phyloP scores from a whole-genome alignment of 2,888 invertebrate species.

The Apantesis nais region DNA sequence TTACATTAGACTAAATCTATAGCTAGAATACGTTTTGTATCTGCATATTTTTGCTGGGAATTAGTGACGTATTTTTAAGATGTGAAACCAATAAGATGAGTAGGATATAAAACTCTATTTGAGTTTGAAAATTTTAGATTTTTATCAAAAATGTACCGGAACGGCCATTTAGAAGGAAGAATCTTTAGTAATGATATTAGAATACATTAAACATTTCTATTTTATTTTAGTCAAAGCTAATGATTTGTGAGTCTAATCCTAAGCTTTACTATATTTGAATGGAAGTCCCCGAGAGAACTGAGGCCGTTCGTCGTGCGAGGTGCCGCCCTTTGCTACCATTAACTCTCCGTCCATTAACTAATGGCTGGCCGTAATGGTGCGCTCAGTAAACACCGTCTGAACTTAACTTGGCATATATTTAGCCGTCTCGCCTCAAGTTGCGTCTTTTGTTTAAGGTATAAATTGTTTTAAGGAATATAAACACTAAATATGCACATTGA shows the following conservation, averaged over 20 bases:
- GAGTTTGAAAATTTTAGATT: background rate
- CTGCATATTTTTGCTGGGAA: background rate
- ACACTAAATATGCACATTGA: constrained; percentile 17
- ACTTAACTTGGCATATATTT: constrained; percentile 57
- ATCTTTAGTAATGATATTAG: background rate
- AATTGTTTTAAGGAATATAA: constrained; percentile 16
- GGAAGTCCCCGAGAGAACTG: constrained; percentile 29
- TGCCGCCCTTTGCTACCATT: constrained; percentile 60
- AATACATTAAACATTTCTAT: background rate
- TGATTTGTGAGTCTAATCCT: constrained; percentile 38
- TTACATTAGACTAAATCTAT: background rate
- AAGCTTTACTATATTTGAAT: constrained; percentile 41
- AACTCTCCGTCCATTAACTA: constrained; percentile 75
- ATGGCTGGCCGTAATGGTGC: constrained; percentile 64
- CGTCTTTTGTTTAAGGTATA: constrained; percentile 33
- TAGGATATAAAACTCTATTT: background rate
- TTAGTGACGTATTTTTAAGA: background rate
- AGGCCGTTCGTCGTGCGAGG: constrained; percentile 45
- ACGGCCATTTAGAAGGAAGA: background rate
- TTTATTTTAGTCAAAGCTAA: constrained; percentile 1
- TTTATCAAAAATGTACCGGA: background rate
- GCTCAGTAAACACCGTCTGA: constrained; percentile 64
- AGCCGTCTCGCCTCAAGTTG: constrained; percentile 40
- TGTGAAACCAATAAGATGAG: background rate
- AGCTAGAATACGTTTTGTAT: no score